Percentiles rank a stretch among this genome's conserved stretches.
phyloP scores from a whole-genome alignment of 1,140 invertebrate species.

The Brachionus angularis region DNA sequence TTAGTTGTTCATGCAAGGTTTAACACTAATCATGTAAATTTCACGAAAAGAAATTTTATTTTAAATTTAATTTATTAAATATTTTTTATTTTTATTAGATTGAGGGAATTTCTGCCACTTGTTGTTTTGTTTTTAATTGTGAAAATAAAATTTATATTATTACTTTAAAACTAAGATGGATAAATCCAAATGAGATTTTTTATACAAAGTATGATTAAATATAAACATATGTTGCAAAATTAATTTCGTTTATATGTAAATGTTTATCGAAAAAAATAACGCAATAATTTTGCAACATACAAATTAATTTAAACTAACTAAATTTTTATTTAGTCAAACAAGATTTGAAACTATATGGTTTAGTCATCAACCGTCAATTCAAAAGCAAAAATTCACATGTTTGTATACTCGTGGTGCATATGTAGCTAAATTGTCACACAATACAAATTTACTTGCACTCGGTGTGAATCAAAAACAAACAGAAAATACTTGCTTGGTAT shows the following conservation, averaged over 20 bases:
- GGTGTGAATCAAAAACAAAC: slow-evolving; percentile 54
- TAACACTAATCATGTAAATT: slow-evolving; percentile 46
- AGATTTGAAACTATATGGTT: slow-evolving; percentile 43
- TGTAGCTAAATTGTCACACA: slow-evolving; percentile 48
- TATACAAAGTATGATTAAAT: background rate
- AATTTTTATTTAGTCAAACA: slow-evolving; percentile 12
- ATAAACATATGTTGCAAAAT: no score
- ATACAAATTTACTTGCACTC: slow-evolving; percentile 53
- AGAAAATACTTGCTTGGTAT: slow-evolving; percentile 49
- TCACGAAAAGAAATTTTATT: background rate
- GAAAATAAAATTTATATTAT: slow-evolving; percentile 15
- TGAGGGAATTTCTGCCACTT: slow-evolving; percentile 3
- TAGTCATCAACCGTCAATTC: background rate
- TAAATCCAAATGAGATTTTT: background rate
- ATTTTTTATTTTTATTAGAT: background rate
- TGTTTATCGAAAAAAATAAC: no score
- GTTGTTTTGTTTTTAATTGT: slow-evolving; percentile 41
- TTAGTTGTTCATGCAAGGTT: slow-evolving; percentile 49
- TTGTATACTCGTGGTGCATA: slow-evolving; percentile 47
- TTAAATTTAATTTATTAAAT: background rate
- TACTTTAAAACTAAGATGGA: slow-evolving; percentile 30
- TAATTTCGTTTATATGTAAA: no score
- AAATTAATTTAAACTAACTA: background rate
- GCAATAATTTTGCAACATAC: no score
- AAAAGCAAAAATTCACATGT: slow-evolving; percentile 5